A percentile compares a stretch with the other conserved stretches of the same genome.
These are phyloP conservation scores for Salminus brasiliensis DNA, from an alignment of 2,113 vertebrate genomes.

Conservation along the genomic window DNA sequence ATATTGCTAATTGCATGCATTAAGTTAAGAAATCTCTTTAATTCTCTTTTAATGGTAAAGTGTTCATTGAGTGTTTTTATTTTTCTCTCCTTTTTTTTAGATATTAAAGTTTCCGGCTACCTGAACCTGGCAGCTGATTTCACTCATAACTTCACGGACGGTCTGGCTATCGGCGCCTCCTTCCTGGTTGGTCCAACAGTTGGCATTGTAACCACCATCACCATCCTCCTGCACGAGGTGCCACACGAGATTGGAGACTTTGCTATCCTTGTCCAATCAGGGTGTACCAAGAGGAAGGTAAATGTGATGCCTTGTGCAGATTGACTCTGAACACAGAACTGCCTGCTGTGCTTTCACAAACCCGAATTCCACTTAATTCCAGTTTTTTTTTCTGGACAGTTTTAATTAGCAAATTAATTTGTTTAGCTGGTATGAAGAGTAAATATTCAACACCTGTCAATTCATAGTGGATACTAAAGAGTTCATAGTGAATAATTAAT, in stretches of 20 bases:
- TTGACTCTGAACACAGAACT: too few species aligned
- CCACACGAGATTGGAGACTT: constrained; percentile 95
- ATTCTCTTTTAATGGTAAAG: too few species aligned
- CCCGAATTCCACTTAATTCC: too few species aligned
- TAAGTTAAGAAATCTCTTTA: too few species aligned
- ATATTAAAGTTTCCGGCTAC: constrained; percentile 88
- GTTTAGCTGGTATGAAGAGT: too few species aligned
- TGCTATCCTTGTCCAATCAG: constrained; percentile 90
- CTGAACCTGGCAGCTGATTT: constrained; percentile 91
- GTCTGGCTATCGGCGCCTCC: constrained; percentile 89
- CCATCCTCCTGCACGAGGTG: constrained; percentile 90
- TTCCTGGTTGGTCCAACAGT: constrained; percentile 83
- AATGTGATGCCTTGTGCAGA: not conserved
- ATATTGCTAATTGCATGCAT: too few species aligned
- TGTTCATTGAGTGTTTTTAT: not conserved
- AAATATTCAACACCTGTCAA: too few species aligned
- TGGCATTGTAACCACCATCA: constrained; percentile 86
- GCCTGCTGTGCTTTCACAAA: too few species aligned
- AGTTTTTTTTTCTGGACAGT: not conserved
- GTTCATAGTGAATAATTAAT: too few species aligned
- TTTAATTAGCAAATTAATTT: too few species aligned
- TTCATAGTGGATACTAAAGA: too few species aligned
- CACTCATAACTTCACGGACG: constrained; percentile 91
- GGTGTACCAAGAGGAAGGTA: constrained; percentile 91
- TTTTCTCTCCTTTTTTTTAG: constrained; percentile 51